Evolutionary conservation across 2,113 vertebrate genomes (phyloP).

Genomic region (Brienomyrus brachyistius): DNA sequence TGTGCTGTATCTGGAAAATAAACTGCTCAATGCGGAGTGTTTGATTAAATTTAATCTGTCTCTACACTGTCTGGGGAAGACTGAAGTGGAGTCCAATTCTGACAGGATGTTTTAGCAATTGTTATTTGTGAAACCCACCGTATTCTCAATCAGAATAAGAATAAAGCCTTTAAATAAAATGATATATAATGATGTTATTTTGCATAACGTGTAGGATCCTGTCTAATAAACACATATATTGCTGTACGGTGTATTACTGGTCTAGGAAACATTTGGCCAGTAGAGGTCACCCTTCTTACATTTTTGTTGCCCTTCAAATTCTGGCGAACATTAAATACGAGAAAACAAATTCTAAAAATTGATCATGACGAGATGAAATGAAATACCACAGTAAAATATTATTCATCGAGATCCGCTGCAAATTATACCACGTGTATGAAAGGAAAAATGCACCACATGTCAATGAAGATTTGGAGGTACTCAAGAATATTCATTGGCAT

Average conservation of each 20-base stretch:
- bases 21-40: not conserved
- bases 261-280: not conserved
- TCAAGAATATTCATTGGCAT: not conserved
- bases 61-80: too few relatives aligned
- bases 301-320: not conserved
- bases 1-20: not conserved
- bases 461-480: not conserved
- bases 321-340: not conserved
- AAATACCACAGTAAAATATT: not conserved
- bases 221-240: not conserved
- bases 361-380: not conserved
- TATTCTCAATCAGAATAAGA: not conserved
- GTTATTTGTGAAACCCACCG: not conserved
- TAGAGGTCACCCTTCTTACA: constrained; percentile 5
- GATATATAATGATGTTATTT: not conserved
- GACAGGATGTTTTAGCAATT: not conserved
- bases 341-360: not conserved
- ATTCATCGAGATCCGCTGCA: not conserved
- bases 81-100: not conserved
- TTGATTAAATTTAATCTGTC: not conserved
- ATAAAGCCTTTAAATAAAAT: not conserved
- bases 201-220: not conserved
- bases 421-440: not conserved
- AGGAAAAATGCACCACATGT: not conserved
- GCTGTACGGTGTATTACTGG: not conserved